phyloP scores from a whole-genome alignment of 2,113 vertebrate genomes.

The Setophaga coronata region DNA sequence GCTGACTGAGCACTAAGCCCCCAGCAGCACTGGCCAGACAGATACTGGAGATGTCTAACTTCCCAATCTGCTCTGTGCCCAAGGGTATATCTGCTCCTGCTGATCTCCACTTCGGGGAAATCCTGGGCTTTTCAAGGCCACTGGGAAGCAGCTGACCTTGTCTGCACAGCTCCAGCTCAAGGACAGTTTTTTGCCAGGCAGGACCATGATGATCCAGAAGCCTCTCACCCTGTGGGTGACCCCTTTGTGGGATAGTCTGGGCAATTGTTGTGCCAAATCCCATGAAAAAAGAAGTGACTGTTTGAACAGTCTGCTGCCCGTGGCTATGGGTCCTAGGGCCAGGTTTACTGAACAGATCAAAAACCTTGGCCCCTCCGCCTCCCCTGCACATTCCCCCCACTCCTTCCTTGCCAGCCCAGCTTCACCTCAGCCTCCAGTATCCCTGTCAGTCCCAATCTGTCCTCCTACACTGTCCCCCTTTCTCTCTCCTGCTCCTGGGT shows the following conservation, averaged over 20 bases:
- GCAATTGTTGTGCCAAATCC: not conserved
- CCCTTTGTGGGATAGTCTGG: not conserved
- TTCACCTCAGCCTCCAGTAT: not conserved
- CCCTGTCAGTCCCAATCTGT: not conserved
- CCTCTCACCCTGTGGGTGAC: not conserved
- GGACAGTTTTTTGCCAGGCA: not conserved
- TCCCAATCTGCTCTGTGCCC: not conserved
- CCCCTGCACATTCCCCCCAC: not conserved
- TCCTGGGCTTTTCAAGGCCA: not conserved
- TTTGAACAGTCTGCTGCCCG: not conserved
- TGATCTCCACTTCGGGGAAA: not conserved
- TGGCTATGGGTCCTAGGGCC: not conserved
- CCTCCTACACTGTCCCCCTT: not conserved
- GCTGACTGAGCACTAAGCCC: not conserved
- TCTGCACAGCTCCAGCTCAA: not conserved
- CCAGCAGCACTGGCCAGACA: not conserved
- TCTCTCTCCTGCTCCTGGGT: not conserved
- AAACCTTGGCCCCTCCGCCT: not conserved
- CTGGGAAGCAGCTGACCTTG: not conserved
- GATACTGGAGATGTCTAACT: not conserved
- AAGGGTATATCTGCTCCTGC: not conserved
- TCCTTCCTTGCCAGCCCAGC: not conserved
- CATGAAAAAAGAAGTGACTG: not conserved
- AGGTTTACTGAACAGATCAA: not conserved
- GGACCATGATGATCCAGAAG: accelerated